These are phyloP conservation scores for Coenonympha glycerion DNA, from an alignment of 2,888 invertebrate genomes.

Conservation along the genomic window DNA sequence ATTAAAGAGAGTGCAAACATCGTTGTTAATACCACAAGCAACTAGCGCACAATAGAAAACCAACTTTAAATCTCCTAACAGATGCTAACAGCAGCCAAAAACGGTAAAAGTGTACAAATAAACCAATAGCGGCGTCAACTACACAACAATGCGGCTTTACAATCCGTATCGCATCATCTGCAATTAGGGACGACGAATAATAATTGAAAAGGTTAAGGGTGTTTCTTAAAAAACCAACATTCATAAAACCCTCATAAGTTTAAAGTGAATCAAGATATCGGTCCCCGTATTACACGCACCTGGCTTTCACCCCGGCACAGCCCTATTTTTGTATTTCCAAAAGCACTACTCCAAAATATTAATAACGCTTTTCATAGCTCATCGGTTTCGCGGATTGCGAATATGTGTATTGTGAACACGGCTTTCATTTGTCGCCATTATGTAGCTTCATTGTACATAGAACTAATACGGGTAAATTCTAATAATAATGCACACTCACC, in stretches of 20 bases:
- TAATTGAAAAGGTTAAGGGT: conserved; percentile 70
- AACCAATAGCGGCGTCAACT: conserved; percentile 65
- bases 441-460: conserved; percentile 38
- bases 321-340: conserved; percentile 42
- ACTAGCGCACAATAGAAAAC: conserved; percentile 41
- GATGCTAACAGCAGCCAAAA: conserved; percentile 37
- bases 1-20: conserved; percentile 34
- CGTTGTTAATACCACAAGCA: conserved; percentile 47
- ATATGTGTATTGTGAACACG: conserved; percentile 34
- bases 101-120: conserved; percentile 51
- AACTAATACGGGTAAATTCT: conserved; percentile 22
- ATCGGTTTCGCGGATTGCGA: conserved; percentile 52
- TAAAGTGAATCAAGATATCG: conserved; percentile 71
- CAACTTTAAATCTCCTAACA: conserved; percentile 43
- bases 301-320: conserved; percentile 60
- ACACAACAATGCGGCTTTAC: conserved; percentile 46
- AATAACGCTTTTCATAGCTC: conserved; percentile 60
- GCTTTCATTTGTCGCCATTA: conserved; percentile 45
- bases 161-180: conserved; percentile 67
- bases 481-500: neutral
- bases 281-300: conserved; percentile 47
- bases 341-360: conserved; percentile 55
- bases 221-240: conserved; percentile 57
- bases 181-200: conserved; percentile 73
- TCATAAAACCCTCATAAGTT: conserved; percentile 62